Evolutionary conservation across 2,113 vertebrate genomes (phyloP).

Genomic region (Hepsetus odoe): DNA sequence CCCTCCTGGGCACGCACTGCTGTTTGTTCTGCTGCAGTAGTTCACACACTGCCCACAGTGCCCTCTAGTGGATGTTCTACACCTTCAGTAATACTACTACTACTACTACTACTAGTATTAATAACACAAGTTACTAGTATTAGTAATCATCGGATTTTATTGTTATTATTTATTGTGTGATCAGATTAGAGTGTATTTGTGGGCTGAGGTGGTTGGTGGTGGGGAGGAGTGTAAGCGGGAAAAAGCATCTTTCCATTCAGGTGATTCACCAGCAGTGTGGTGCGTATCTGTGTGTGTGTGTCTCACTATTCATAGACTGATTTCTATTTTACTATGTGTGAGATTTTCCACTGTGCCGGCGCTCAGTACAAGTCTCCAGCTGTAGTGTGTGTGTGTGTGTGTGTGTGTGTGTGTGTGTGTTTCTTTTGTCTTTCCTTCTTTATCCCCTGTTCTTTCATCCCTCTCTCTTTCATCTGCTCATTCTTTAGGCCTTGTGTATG

Average conservation of each 20-base stretch:
- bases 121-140: too few relatives aligned
- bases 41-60: too few relatives aligned
- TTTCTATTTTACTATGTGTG: conserved; percentile 28
- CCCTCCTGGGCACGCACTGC: too few relatives aligned
- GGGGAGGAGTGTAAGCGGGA: neutral
- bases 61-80: too few relatives aligned
- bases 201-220: neutral
- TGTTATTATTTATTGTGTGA: too few relatives aligned
- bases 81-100: too few relatives aligned
- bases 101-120: too few relatives aligned
- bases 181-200: neutral
- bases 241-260: neutral
- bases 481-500: conserved; percentile 41
- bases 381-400: conserved; percentile 28
- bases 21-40: too few relatives aligned
- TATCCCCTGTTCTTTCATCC: conserved; percentile 54
- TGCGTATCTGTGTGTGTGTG: conserved; percentile 29
- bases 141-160: too few relatives aligned
- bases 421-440: conserved; percentile 45
- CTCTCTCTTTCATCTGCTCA: conserved; percentile 47
- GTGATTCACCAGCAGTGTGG: conserved; percentile 3
- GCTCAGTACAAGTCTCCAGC: conserved; percentile 42
- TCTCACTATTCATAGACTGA: conserved; percentile 49
- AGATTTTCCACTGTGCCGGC: conserved; percentile 49
- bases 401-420: conserved; percentile 14